Base-by-base conservation (phyloP, 2,888 invertebrate species). In the Coenonympha arcania region DNA sequence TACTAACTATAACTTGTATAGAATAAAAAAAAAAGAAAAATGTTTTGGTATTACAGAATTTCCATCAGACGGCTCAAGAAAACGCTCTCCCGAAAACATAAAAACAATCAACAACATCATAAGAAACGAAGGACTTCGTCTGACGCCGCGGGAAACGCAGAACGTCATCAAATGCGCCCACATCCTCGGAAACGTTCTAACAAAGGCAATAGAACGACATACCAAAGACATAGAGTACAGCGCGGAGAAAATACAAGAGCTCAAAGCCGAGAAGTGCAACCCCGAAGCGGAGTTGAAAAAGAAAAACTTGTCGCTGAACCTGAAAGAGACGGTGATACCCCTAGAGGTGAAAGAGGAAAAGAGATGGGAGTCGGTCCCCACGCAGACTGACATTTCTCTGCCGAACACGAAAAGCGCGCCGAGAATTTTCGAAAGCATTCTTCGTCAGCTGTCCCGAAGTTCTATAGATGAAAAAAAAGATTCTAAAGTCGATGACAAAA, bases 321-420 rank as follows among this genome's bases (percentile, higher is more conserved):
- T 86, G 61, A 81, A 69, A 65, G 82, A 80, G 64, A 77, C 76
- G 1, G 66, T 58, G 6, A 48, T 71, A 61, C 82, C 84, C 0
- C 52, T 68, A 1, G 66, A 71, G 13, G 71, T 68, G 0, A 61
- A 66, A 40, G 70, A 70, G 31, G 74, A 73, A 60, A 79, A 70
- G 66, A 75, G 52, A 68, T 61, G 70, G 52, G 81, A 81, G 53
- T 76, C 75, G 0, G 80, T 71, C 0, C 79, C 76, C 0, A 85
- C 85, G 0, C 86, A 86, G 55, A 86, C 86, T 1, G 86, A 86
- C 55, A 86, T 86, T 39, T 86, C 86, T 2, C 54, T 85, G 26
- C 86, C 86, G 1, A 86, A 86, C 47, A 86, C 86, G 0, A 79
- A 76, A 61, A 84, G 82, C 56, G 86, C 86, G 61, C 86, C 86